phyloP scores from a whole-genome alignment of 2,113 vertebrate genomes.

The Salminus brasiliensis region DNA sequence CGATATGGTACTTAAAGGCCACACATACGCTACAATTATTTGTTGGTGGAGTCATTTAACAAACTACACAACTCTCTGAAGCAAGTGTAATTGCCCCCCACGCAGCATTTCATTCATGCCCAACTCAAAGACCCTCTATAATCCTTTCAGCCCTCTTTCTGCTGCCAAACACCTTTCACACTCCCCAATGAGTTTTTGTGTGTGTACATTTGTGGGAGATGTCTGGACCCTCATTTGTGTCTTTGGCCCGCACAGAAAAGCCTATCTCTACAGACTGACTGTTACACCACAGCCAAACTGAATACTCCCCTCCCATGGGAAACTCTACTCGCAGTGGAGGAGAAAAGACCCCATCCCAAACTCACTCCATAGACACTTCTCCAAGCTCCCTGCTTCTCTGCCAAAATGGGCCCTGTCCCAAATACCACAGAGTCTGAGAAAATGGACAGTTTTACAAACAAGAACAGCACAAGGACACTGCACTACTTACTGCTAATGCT shows the following conservation, averaged over 20 bases:
- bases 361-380: background rate
- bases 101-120: background rate
- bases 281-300: background rate
- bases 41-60: background rate
- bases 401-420: background rate
- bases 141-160: slow-evolving; percentile 6
- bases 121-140: slow-evolving; percentile 11
- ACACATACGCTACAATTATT: no score
- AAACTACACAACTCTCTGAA: slow-evolving; percentile 18
- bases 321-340: slow-evolving; percentile 11
- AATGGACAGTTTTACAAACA: slow-evolving; percentile 4
- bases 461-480: background rate
- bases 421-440: background rate
- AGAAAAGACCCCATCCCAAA: background rate
- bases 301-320: slow-evolving; percentile 29
- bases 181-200: background rate
- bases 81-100: slow-evolving; percentile 7
- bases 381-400: background rate
- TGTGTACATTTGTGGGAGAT: background rate
- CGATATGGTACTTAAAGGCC: background rate
- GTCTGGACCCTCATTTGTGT: slow-evolving; percentile 32
- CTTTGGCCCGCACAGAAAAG: slow-evolving; percentile 30
- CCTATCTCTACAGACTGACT: slow-evolving; percentile 30
- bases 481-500: slow-evolving; percentile 2
- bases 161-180: slow-evolving; percentile 33